A percentile compares a stretch with the other conserved stretches of the same genome.
phyloP scores from a whole-genome alignment of 2,797 vertebrate genomes.

The Ataeniobius toweri region DNA sequence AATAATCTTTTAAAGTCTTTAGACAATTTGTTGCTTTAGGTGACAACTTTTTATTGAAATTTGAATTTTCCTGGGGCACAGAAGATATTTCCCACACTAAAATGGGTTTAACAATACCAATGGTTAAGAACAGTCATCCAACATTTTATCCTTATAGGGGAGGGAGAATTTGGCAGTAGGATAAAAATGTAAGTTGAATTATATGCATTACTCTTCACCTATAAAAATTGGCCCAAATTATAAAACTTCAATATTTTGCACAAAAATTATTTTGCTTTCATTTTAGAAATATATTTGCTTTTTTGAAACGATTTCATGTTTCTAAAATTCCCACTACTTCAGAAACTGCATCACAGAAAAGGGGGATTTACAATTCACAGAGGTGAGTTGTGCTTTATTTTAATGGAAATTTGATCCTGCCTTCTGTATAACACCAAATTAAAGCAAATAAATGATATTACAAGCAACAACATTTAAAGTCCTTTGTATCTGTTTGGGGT shows the following conservation, averaged over 20 bases:
- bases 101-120: background rate
- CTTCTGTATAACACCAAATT: background rate
- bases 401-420: background rate
- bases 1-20: background rate
- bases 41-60: background rate
- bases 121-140: too few species aligned
- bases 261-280: background rate
- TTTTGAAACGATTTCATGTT: background rate
- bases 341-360: background rate
- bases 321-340: background rate
- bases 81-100: too few species aligned
- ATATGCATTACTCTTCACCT: background rate
- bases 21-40: background rate
- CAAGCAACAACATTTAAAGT: too few species aligned
- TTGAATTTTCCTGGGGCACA: background rate
- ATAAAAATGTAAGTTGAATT: too few species aligned
- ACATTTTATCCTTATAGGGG: background rate
- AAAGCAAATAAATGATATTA: background rate
- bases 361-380: background rate
- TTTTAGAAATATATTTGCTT: background rate
- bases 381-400: constrained; percentile 1
- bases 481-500: background rate
- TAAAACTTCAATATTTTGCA: background rate
- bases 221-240: background rate
- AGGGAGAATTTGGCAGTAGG: background rate